Percentiles rank a stretch among this genome's conserved stretches.
These are phyloP conservation scores for Esperia sulphurella DNA, from an alignment of 2,888 invertebrate genomes.

Conservation along the genomic window DNA sequence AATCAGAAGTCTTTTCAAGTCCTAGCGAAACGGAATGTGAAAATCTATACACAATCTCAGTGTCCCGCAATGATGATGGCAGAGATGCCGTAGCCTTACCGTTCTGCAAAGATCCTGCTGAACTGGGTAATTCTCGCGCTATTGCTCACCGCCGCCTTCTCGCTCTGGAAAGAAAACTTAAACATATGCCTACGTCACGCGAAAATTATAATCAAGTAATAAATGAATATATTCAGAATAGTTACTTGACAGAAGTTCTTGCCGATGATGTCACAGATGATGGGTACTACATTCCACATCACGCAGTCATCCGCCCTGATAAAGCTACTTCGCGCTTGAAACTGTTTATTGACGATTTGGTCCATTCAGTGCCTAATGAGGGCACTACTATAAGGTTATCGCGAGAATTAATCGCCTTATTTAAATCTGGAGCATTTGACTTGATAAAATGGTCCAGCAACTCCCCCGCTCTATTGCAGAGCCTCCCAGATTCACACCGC, in stretches of 20 bases:
- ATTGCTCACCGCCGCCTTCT: background rate
- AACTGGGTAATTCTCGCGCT: background rate
- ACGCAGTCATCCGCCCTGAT: background rate
- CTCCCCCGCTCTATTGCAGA: slow-evolving; percentile 7
- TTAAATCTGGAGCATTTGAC: slow-evolving; percentile 12
- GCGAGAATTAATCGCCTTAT: slow-evolving; percentile 6
- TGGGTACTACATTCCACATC: slow-evolving; percentile 1
- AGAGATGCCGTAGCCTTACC: background rate
- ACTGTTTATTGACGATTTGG: slow-evolving; percentile 13
- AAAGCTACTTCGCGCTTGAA: slow-evolving; percentile 2
- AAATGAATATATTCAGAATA: slow-evolving; percentile 3
- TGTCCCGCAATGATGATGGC: too few species aligned
- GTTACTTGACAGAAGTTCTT: slow-evolving; percentile 2
- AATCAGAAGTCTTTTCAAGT: too few species aligned
- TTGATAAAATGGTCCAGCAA: slow-evolving; percentile 15
- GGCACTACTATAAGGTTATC: slow-evolving; percentile 6
- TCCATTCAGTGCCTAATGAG: slow-evolving; percentile 6
- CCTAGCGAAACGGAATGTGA: too few species aligned
- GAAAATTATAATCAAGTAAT: background rate
- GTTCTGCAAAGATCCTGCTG: background rate
- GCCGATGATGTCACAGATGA: background rate
- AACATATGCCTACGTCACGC: background rate
- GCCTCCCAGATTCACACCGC: slow-evolving; percentile 8
- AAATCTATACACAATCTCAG: too few species aligned
- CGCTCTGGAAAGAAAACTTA: background rate